These are phyloP conservation scores for Corythornis vintsioides DNA, from an alignment of 2,113 vertebrate genomes.

Conservation along the genomic window DNA sequence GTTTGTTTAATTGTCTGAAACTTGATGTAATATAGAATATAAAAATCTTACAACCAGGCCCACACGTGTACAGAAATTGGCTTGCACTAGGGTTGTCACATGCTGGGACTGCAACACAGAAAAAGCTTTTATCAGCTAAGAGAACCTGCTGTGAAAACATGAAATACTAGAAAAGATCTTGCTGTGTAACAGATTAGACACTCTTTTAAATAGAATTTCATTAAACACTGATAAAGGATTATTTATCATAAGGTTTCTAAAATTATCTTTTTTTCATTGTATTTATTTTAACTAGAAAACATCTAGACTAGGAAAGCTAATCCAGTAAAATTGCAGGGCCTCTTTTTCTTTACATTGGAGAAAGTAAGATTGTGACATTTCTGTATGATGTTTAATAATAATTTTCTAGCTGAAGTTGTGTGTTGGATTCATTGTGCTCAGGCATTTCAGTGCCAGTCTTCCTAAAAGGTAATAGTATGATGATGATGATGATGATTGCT, in stretches of 20 bases:
- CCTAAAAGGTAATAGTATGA: neutral
- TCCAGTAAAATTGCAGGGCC: neutral
- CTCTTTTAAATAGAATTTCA: neutral
- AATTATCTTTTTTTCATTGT: neutral
- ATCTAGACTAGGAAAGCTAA: neutral
- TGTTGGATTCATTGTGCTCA: neutral
- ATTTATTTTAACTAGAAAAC: neutral
- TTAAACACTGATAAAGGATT: neutral
- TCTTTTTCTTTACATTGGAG: neutral
- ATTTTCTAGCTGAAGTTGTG: neutral
- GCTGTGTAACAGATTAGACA: neutral
- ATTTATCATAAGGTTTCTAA: neutral
- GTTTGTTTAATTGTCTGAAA: neutral
- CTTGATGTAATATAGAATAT: neutral
- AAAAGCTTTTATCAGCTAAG: neutral
- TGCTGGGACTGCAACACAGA: neutral
- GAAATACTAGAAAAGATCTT: neutral
- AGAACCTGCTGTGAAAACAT: neutral
- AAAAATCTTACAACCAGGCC: neutral
- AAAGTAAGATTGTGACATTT: neutral
- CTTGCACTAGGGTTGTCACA: neutral
- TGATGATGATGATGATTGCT: too few species aligned
- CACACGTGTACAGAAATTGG: neutral
- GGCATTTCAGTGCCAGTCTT: neutral
- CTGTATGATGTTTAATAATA: neutral